Base-by-base conservation (phyloP, 2,797 vertebrate species). In the Paedocypris micromegethes region DNA sequence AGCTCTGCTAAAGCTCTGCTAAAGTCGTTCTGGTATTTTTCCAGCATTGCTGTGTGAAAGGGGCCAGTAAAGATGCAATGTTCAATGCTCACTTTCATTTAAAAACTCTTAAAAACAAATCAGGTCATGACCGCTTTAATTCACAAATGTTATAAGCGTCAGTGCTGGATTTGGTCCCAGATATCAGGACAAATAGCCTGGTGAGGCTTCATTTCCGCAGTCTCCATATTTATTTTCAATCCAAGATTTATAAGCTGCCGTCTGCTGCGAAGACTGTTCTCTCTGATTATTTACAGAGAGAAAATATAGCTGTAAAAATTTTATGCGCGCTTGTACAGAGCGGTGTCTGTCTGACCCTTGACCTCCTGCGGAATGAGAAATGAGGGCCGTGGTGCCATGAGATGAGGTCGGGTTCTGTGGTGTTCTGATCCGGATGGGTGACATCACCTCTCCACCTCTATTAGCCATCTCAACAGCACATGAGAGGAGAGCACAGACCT, bases 281-380 rank as follows among this genome's bases (percentile, higher is more conserved):
- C 58, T 53, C 72, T 78, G 84, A 84, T 86, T 87, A 86, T 89
- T 88, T 88, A 87, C 86, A 76, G 78, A 85, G 79, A 82, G 83
- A 85, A 88, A 88, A 87, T 85, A 84, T 80, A 74, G 74, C 48
- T 64, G 79, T 86, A 82, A 88, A 87, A 88, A 88, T 86, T 86
- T 83, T 70, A 87, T 86, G 83, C 67, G 78, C 85, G 75, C 38
- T 52, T 80, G 58, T 62, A 66, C 68, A 67, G 68, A 60, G 59
- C 61, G 73, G 64, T 66, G 82, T 82, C 78, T 62, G 66, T 73
- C 80, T 88, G 88, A 88, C 86, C 86, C 77, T 5, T 57, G 81
- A 82, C 70, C 83, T 77, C 83, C 78, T 73, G 70, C 56, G 75
- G 72, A 75, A 87, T 83, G 81, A 82, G 80, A 86, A 83, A 86